Evolutionary conservation across 2,888 invertebrate genomes (phyloP).

Genomic region (Rhagophthalmus giganteus): DNA sequence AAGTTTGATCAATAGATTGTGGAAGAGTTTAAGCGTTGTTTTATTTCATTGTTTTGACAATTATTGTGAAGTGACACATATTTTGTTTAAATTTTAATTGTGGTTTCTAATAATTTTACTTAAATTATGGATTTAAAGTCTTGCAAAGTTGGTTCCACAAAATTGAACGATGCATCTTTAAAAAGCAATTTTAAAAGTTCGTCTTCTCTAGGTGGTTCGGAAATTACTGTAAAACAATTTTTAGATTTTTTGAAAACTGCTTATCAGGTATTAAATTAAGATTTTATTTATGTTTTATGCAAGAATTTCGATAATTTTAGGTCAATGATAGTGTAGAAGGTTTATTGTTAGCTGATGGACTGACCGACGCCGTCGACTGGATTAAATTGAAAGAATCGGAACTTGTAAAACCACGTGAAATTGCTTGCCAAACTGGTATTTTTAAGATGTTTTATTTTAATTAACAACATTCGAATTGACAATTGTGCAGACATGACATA

Average conservation of each 20-base stretch:
- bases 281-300: not conserved
- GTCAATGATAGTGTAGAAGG: constrained; percentile 57
- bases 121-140: too few relatives aligned
- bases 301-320: constrained; percentile 30
- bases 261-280: constrained; percentile 61
- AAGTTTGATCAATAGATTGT: constrained; percentile 46
- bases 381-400: constrained; percentile 55
- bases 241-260: constrained; percentile 74
- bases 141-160: too few relatives aligned
- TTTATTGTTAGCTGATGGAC: constrained; percentile 53
- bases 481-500: too few relatives aligned
- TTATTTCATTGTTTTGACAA: constrained; percentile 5
- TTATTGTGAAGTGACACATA: too few relatives aligned
- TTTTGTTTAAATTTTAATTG: constrained; percentile 3
- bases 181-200: not conserved
- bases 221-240: constrained; percentile 71
- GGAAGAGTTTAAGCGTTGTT: constrained; percentile 26
- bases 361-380: constrained; percentile 58
- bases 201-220: constrained; percentile 48
- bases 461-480: not conserved
- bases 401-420: constrained; percentile 44
- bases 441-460: not conserved
- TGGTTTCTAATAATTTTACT: too few relatives aligned
- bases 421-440: constrained; percentile 41
- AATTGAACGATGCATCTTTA: not conserved